Base-by-base conservation (phyloP, 2,797 vertebrate species). In the Pipistrellus pygmaeus region DNA sequence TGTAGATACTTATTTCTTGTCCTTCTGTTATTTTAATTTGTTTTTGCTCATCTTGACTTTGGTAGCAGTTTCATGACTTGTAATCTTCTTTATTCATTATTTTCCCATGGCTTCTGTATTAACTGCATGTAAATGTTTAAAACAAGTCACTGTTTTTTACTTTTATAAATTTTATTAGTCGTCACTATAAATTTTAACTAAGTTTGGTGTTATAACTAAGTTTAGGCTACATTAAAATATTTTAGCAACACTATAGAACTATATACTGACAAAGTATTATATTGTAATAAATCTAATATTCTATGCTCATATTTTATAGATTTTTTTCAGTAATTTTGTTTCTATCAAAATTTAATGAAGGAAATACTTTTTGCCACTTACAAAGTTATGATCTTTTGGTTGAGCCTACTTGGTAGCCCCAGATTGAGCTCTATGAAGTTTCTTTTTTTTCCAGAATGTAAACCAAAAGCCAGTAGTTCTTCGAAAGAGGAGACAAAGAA, bases 391-490 rank as follows among this genome's bases (percentile, higher is more conserved):
- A 71, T 73, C 30, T 87, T 85, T 48, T 95, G 20, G 72, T 6
- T 55, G 30, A 92, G 21, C 17, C 62, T 75, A 9, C 78, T 82
- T 51, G 30, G 27, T 95, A 82, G 2, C 68, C 3, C 14, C 94
- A 32, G 93, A 32, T 88, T 96, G 64, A 90, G 51, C 75, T 82
- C 92, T 60, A 55, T 90, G 46, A 76, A 68, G n/a, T 93, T 77
- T 89, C 89, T 96, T 85, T 90, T 21, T 96, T 68, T 97, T 98
- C 88, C 97, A 99, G 99, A 99, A 99, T 95, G 95, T 99, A 89
- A 99, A 99, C 98, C 99, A 99, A 98, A 99, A 99, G 96, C 99
- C 99, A n/a, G 99, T 99, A 85, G 99, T 99, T 97, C 97, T 99
- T 98, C 98, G 99, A 96, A 99, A 99, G 96, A 99, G 99, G 96